phyloP scores from a whole-genome alignment of 2,888 invertebrate genomes.

The Lasius fuliginosus region DNA sequence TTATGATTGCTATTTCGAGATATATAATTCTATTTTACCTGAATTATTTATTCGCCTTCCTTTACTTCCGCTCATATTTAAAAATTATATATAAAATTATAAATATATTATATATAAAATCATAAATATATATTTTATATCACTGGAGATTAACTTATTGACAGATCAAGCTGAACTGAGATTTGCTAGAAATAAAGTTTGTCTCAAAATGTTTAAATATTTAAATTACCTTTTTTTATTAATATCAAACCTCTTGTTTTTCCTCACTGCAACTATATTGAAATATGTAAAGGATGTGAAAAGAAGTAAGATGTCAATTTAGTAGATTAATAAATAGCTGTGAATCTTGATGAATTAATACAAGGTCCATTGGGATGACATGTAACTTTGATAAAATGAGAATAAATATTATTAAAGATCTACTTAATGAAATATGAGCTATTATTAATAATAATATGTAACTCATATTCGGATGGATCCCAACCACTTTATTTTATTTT shows the following conservation, averaged over 20 bases:
- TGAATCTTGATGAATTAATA: no score
- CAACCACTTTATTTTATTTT: neutral
- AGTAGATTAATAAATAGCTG: no score
- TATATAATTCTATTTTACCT: neutral
- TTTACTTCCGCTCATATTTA: neutral
- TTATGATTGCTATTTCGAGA: neutral
- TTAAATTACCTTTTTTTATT: neutral
- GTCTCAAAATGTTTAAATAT: neutral
- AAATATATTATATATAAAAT: no score
- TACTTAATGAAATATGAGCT: neutral
- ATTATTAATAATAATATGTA: neutral
- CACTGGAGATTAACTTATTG: slow-evolving; percentile 4
- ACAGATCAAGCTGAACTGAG: neutral
- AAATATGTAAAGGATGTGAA: no score
- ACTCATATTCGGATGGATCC: neutral
- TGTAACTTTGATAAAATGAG: no score
- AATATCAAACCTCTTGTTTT: neutral
- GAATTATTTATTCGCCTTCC: neutral
- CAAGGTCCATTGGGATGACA: no score
- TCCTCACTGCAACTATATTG: no score
- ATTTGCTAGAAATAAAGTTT: neutral
- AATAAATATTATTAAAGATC: neutral
- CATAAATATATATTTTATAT: neutral
- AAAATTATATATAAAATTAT: neutral
- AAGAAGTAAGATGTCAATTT: no score